Conservation (phyloP, 1,140 invertebrate genomes). For the Orchesella cincta region DNA sequence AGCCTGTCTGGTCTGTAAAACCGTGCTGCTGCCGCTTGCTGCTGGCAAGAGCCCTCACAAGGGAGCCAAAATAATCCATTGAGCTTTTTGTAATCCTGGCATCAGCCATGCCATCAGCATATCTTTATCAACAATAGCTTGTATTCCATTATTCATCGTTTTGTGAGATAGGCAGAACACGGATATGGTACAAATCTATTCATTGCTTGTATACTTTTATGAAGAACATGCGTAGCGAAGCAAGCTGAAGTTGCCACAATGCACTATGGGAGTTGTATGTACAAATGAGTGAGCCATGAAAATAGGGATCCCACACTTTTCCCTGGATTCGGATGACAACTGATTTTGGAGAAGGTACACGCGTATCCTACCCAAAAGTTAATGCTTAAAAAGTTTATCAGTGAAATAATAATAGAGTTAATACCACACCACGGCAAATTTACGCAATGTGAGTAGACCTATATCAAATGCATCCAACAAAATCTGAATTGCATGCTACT, state of each 20-base stretch:
- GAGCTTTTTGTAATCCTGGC: not conserved
- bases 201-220: not conserved
- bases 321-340: not conserved
- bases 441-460: no score
- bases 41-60: not conserved
- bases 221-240: not conserved
- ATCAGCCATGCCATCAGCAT: not conserved
- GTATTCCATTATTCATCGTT: not conserved
- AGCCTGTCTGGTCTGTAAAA: not conserved
- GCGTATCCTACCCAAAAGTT: not conserved
- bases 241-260: not conserved
- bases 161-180: constrained; percentile 1
- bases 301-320: constrained; percentile 1
- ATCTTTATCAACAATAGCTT: not conserved
- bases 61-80: constrained; percentile 7
- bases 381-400: not conserved
- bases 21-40: not conserved
- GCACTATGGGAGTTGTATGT: not conserved
- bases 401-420: not conserved
- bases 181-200: not conserved
- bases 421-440: no score
- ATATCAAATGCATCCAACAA: no score
- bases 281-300: not conserved
- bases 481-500: constrained; percentile 13
- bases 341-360: not conserved